phyloP scores from a whole-genome alignment of 2,113 vertebrate species.

The cat (Felis catus) region DNA sequence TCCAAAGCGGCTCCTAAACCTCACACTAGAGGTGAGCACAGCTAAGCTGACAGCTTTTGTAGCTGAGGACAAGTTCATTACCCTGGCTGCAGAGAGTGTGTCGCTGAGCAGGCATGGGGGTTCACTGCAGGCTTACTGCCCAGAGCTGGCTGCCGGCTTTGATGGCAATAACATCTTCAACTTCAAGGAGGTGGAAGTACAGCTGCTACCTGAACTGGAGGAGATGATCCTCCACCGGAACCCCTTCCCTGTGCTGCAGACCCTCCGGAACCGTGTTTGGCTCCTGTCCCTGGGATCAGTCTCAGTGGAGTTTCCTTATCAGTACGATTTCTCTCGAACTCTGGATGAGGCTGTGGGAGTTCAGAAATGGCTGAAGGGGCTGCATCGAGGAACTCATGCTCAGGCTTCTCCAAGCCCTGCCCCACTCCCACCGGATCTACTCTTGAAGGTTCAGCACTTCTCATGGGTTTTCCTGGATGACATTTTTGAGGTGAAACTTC shows the following conservation, averaged over 20 bases:
- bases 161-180: conserved; percentile 94
- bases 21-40: conserved; percentile 89
- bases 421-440: conserved; percentile 90
- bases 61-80: conserved; percentile 90
- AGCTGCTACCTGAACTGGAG: conserved; percentile 87
- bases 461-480: conserved; percentile 97
- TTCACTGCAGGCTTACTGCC: conserved; percentile 87
- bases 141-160: conserved; percentile 90
- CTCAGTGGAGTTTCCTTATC: conserved; percentile 94
- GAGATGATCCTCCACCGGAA: conserved; percentile 91
- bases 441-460: conserved; percentile 93
- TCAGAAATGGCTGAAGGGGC: conserved; percentile 96
- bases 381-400: conserved; percentile 82
- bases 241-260: conserved; percentile 88
- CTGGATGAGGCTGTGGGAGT: conserved; percentile 93
- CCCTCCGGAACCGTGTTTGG: conserved; percentile 91
- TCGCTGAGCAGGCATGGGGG: conserved; percentile 84
- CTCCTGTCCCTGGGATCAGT: conserved; percentile 89
- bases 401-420: conserved; percentile 16
- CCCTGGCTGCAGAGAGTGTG: conserved; percentile 87
- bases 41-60: conserved; percentile 90
- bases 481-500: conserved; percentile 95
- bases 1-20: conserved; percentile 80
- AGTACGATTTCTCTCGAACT: conserved; percentile 95
- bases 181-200: conserved; percentile 90